Conservation (phyloP, 2,797 vertebrate genomes). For the Megaceryle alcyon region DNA sequence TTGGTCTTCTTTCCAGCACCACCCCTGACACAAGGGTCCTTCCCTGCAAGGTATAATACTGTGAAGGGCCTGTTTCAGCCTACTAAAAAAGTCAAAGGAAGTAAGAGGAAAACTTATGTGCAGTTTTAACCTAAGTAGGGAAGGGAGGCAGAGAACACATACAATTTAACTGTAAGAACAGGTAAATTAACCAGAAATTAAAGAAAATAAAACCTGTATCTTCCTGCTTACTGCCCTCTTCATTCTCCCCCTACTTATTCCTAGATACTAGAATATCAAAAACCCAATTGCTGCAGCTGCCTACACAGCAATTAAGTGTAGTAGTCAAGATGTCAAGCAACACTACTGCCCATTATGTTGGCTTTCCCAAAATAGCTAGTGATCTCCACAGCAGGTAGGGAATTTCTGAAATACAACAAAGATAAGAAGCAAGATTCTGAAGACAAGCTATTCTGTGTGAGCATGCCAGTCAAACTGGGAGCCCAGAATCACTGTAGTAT, state of each 20-base stretch:
- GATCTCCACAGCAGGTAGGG: neutral
- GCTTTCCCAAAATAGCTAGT: neutral
- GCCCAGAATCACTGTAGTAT: neutral
- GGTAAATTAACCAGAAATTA: neutral
- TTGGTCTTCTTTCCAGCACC: neutral
- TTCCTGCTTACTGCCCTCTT: neutral
- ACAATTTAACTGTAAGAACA: neutral
- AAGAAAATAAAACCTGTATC: neutral
- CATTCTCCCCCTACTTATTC: neutral
- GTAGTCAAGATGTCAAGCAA: conserved; percentile 45
- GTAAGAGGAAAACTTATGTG: neutral
- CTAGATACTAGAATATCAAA: conserved; percentile 13
- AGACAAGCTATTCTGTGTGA: neutral
- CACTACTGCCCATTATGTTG: conserved; percentile 34
- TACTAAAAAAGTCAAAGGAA: neutral
- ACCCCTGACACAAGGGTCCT: neutral
- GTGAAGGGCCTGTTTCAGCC: neutral
- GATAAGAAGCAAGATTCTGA: conserved; percentile 3
- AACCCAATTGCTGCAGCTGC: conserved; percentile 33
- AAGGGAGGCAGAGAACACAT: neutral
- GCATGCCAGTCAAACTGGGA: neutral
- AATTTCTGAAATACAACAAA: neutral
- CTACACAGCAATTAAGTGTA: conserved; percentile 44
- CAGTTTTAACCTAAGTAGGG: neutral
- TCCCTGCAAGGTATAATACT: neutral